A percentile compares a stretch with the other conserved stretches of the same genome.
phyloP scores from a whole-genome alignment of 2,797 vertebrate species.

The Poeciliopsis paucimaculata region DNA sequence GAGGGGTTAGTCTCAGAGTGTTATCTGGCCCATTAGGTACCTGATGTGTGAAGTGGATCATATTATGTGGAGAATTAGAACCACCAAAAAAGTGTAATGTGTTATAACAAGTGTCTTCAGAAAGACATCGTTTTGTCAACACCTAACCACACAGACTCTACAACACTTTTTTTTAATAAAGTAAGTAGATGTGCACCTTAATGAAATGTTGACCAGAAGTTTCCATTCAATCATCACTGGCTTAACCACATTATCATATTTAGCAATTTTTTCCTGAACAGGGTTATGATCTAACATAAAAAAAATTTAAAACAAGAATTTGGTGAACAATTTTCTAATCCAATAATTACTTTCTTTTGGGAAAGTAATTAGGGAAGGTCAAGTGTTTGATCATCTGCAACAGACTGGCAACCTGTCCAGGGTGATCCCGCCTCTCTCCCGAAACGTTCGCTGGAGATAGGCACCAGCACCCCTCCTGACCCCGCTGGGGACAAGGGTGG shows the following conservation, averaged over 20 bases:
- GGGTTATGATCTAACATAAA: background rate
- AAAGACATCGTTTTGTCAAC: background rate
- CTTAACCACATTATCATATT: background rate
- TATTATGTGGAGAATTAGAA: background rate
- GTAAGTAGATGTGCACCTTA: background rate
- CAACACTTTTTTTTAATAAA: background rate
- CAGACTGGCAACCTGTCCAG: too few relatives aligned
- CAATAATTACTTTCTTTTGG: background rate
- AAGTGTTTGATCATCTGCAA: too few relatives aligned
- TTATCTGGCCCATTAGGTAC: background rate
- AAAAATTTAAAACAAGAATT: background rate
- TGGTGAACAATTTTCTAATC: background rate
- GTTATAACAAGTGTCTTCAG: background rate
- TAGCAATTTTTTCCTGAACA: background rate
- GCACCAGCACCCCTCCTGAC: too few relatives aligned
- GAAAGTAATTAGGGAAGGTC: too few relatives aligned
- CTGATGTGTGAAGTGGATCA: background rate
- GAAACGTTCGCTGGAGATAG: too few relatives aligned
- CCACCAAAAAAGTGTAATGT: background rate
- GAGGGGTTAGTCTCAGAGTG: conserved; percentile 11
- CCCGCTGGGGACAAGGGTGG: too few relatives aligned
- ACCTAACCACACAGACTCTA: background rate
- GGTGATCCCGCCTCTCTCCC: too few relatives aligned
- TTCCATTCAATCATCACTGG: background rate
- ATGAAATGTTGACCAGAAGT: background rate